phyloP scores from a whole-genome alignment of 2,113 vertebrate genomes.

The Brachirus orientalis region DNA sequence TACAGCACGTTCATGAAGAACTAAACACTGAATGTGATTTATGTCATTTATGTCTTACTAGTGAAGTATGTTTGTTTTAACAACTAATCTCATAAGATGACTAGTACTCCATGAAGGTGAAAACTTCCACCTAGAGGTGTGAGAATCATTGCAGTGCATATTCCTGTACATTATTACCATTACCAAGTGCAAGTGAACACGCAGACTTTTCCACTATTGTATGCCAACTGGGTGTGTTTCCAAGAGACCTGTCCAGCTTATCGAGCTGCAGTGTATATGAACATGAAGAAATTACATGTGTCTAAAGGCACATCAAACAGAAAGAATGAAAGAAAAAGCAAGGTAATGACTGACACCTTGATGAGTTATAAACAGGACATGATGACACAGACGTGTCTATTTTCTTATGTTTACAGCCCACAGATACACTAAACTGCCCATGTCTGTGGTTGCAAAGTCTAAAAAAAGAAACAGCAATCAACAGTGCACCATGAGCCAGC shows the following conservation, averaged over 20 bases:
- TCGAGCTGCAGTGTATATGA: slow-evolving; percentile 32
- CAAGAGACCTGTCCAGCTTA: slow-evolving; percentile 10
- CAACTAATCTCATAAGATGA: too few relatives aligned
- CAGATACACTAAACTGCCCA: slow-evolving; percentile 38
- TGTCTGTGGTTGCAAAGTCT: slow-evolving; percentile 33
- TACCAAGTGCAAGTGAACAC: slow-evolving; percentile 31
- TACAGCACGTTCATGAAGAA: too few relatives aligned
- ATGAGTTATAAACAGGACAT: slow-evolving; percentile 42
- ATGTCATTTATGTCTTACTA: too few relatives aligned
- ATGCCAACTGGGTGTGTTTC: slow-evolving; percentile 65
- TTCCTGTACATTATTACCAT: slow-evolving; percentile 47
- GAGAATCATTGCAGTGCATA: slow-evolving; percentile 23
- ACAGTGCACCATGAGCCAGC: slow-evolving; percentile 38
- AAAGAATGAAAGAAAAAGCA: neutral
- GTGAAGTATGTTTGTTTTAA: too few relatives aligned
- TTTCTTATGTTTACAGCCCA: slow-evolving; percentile 41
- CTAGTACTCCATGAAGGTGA: too few relatives aligned
- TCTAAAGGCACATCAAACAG: neutral
- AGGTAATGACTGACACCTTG: neutral
- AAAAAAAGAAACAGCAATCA: slow-evolving; percentile 53
- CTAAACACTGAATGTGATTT: too few relatives aligned
- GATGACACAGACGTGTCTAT: slow-evolving; percentile 51
- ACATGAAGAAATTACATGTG: slow-evolving; percentile 5
- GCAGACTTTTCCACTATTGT: slow-evolving; percentile 52
- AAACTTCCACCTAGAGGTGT: neutral